Conservation (phyloP, 2,113 vertebrate species). For the Panthera leo region DNA sequence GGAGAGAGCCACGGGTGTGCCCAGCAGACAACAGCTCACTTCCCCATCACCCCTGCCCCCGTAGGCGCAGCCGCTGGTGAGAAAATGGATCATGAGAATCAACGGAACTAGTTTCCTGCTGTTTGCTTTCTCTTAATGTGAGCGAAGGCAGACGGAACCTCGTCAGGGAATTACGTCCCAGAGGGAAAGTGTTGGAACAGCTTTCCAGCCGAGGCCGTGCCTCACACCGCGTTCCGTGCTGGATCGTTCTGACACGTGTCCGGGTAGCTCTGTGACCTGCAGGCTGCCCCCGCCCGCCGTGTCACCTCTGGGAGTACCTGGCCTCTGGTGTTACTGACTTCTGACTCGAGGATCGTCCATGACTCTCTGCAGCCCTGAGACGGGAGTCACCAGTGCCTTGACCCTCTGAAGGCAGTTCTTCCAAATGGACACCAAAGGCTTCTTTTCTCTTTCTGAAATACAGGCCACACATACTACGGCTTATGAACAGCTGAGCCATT, state of each 20-base stretch:
- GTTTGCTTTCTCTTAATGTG: not conserved
- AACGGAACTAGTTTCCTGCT: not conserved
- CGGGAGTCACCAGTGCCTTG: not conserved
- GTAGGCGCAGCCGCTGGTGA: not conserved
- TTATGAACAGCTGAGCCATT: not conserved
- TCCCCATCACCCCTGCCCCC: accelerated
- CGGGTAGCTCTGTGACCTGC: not conserved
- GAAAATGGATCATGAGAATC: not conserved
- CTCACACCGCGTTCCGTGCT: accelerated
- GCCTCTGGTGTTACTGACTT: not conserved
- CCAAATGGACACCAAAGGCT: not conserved
- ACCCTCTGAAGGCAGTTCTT: not conserved
- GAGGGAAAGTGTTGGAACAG: not conserved
- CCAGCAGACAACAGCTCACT: not conserved
- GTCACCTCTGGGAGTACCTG: not conserved
- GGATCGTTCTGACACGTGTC: accelerated
- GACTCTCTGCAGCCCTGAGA: not conserved
- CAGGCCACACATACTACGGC: not conserved
- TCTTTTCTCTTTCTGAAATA: not conserved
- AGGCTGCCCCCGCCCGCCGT: not conserved
- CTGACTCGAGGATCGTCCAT: too few relatives aligned
- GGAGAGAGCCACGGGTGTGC: not conserved
- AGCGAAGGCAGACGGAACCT: not conserved
- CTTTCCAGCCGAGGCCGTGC: not conserved
- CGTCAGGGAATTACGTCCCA: not conserved